Evolutionary conservation across 2,888 invertebrate species (phyloP).

Genomic region (Andrena chrysosceles): DNA sequence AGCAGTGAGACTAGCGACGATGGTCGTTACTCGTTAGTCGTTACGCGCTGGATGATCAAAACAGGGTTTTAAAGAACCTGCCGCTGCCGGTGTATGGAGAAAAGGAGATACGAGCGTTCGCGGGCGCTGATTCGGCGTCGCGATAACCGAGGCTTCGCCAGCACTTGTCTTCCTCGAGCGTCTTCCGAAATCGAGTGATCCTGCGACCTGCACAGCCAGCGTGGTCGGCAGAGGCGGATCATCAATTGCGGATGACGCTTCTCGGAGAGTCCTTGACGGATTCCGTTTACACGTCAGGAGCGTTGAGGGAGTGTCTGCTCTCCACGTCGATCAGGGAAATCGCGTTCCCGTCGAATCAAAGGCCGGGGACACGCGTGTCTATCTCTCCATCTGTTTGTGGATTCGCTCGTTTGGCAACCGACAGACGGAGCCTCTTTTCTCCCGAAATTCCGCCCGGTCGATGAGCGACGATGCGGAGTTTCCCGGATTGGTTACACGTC

Average conservation of each 20-base stretch:
- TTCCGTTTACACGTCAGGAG: constrained; percentile 53
- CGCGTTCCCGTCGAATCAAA: constrained; percentile 31
- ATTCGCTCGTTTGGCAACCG: constrained; percentile 22
- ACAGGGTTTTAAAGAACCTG: no score
- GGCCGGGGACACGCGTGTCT: constrained; percentile 4
- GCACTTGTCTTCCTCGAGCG: not conserved
- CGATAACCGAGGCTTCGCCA: not conserved
- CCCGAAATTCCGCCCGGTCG: constrained; percentile 16
- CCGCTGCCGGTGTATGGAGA: no score
- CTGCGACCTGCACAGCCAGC: not conserved
- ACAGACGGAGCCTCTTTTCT: not conserved
- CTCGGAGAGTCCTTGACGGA: constrained; percentile 45
- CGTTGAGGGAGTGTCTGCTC: constrained; percentile 50
- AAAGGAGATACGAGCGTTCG: no score
- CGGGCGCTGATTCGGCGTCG: no score
- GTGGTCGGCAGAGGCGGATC: constrained; percentile 32
- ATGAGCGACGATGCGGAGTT: not conserved
- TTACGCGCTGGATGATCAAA: not conserved
- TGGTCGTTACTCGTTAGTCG: not conserved
- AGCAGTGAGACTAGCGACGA: not conserved
- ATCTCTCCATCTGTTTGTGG: constrained; percentile 8
- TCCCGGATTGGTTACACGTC: not conserved
- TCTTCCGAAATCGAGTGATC: not conserved
- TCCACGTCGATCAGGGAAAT: constrained; percentile 48
- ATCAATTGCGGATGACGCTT: constrained; percentile 40